Base-by-base conservation (phyloP, 2,888 invertebrate species). In the Hoplodrina ambigua region DNA sequence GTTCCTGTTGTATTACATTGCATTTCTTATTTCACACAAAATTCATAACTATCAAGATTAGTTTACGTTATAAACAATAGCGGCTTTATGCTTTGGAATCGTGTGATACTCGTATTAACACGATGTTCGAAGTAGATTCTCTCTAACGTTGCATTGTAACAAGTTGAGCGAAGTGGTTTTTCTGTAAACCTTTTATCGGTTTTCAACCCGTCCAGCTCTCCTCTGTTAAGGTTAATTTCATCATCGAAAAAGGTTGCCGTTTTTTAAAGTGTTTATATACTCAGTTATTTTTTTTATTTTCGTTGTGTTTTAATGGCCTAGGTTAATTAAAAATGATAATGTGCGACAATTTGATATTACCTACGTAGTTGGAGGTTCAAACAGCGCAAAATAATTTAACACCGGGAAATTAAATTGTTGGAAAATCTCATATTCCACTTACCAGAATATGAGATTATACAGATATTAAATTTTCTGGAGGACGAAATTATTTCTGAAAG, bases 181-280 rank as follows among this genome's bases (percentile, higher is more conserved):
- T 72, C 80, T 80, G 55, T 52, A 3, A 1, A 5, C 2, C 15
- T 50, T 37, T 71, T 67, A 81, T 78, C 58, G 62, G 62, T 72
- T 85, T 85, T 82, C 80, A 83, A 84, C 80, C 81, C 82, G 75
- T 85, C 83, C 80, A 71, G 69, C 60, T 64, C 70, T 69, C 73
- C 71, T 75, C 73, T 81, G 82, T 81, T 84, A 79, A 83, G 80
- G 88, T 82, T 89, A 88, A 89, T 88, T 87, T 88, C 86, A 89
- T 88, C 84, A 85, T 81, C 76, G 71, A 71, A 82, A 86, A 86
- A 80, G 83, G 73, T 78, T 84, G 78, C 74, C 69, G 62, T 86
- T 84, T 71, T 78, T 78, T 76, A 75, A 84, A 86, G 59, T 61
- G 69, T 65, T 81, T 77, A 25, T 25, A 25, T 25, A 68, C 60